A percentile compares a stretch with the other conserved stretches of the same genome.
These are phyloP conservation scores for Myotis yumanensis DNA, from an alignment of 2,113 vertebrate species.

Conservation along the genomic window DNA sequence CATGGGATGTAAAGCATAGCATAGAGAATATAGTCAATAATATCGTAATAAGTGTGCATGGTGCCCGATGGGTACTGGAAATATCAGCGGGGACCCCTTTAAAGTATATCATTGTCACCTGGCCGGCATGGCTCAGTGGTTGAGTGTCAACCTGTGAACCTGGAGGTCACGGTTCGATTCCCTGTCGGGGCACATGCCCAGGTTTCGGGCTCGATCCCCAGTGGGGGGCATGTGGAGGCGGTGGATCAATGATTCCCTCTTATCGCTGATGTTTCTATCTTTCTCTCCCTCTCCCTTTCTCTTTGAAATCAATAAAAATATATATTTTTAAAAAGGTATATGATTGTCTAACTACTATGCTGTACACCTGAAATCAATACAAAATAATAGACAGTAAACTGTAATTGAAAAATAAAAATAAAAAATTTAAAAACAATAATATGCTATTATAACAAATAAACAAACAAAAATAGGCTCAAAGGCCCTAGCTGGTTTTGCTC, in stretches of 20 bases:
- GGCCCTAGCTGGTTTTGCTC: too few species aligned
- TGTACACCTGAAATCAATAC: neutral
- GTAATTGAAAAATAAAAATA: neutral
- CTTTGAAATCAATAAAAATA: too few species aligned
- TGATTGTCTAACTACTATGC: neutral
- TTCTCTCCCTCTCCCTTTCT: too few species aligned
- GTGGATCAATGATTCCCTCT: too few species aligned
- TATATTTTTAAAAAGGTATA: neutral
- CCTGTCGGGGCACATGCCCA: too few species aligned
- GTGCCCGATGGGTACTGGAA: neutral
- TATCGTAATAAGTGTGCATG: neutral
- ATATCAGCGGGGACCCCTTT: neutral
- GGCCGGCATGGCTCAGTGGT: too few species aligned
- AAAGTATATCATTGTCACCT: neutral
- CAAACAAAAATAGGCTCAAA: neutral
- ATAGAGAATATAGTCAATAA: neutral
- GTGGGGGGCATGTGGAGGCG: too few species aligned
- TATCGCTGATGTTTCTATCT: too few species aligned
- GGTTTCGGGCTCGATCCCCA: too few species aligned
- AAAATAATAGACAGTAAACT: neutral
- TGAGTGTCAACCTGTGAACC: too few species aligned
- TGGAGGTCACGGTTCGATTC: too few species aligned
- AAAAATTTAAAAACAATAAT: neutral
- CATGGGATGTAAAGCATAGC: neutral
- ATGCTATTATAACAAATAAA: neutral